phyloP scores from a whole-genome alignment of 2,888 invertebrate genomes.

The Spilarctia lutea region DNA sequence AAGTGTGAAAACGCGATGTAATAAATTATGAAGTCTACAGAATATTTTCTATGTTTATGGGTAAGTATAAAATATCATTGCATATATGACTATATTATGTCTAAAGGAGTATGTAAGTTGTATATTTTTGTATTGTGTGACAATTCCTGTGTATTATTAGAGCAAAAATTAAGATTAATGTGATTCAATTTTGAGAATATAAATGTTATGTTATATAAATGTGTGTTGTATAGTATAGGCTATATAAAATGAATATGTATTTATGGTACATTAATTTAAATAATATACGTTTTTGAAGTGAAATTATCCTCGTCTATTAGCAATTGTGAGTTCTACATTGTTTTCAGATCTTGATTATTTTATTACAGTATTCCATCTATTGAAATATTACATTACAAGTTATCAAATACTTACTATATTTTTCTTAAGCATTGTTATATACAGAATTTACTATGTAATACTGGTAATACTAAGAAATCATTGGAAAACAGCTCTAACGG shows the following conservation, averaged over 20 bases:
- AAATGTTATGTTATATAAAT: neutral
- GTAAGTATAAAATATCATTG: conserved; percentile 4
- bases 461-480: neutral
- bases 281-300: neutral
- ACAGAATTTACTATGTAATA: neutral
- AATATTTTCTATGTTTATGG: neutral
- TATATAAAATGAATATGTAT: neutral
- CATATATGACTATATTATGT: conserved; percentile 16
- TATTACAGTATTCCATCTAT: neutral
- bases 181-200: neutral
- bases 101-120: conserved; percentile 11
- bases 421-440: neutral
- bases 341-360: neutral
- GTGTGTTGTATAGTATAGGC: no score
- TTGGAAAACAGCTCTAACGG: neutral
- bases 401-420: no score
- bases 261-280: neutral
- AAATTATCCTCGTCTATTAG: neutral
- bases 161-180: neutral
- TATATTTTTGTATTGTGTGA: conserved; percentile 27
- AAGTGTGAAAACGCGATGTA: neutral
- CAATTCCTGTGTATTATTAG: neutral
- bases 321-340: neutral
- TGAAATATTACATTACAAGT: neutral
- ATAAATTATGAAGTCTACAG: neutral